These are phyloP conservation scores for Emys orbicularis DNA, from an alignment of 2,797 vertebrate genomes.

Conservation along the genomic window DNA sequence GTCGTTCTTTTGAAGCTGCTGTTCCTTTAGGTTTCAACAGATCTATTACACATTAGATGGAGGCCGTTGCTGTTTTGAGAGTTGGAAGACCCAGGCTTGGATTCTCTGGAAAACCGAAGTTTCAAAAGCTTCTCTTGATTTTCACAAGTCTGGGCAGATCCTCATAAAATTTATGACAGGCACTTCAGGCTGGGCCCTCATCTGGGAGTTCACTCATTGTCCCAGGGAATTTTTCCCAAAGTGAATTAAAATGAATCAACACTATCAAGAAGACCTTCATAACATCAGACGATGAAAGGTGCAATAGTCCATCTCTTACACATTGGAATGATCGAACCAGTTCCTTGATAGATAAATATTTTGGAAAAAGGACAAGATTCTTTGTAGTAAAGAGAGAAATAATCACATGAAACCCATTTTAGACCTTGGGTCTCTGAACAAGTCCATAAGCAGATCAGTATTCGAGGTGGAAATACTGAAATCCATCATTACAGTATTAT, in stretches of 20 bases:
- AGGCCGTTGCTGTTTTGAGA: neutral
- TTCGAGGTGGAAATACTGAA: neutral
- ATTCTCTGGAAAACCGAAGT: neutral
- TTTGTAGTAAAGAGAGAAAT: neutral
- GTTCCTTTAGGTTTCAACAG: too few relatives aligned
- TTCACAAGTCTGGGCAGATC: neutral
- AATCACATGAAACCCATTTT: neutral
- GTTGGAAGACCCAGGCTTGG: neutral
- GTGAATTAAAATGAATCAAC: neutral
- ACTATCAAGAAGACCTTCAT: neutral
- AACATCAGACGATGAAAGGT: neutral
- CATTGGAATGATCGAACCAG: neutral
- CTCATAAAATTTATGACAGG: neutral
- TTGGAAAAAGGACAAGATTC: neutral
- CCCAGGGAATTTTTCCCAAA: neutral
- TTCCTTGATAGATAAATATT: neutral
- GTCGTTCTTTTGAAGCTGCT: too few relatives aligned
- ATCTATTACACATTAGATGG: neutral
- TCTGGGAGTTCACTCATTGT: neutral
- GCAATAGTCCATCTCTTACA: neutral
- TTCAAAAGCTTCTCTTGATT: neutral
- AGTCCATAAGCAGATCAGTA: neutral
- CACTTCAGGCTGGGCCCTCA: neutral
- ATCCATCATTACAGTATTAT: neutral
- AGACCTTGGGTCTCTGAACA: neutral